These are phyloP conservation scores for Phaetusa simplex DNA, from an alignment of 2,113 vertebrate genomes.

Conservation along the genomic window DNA sequence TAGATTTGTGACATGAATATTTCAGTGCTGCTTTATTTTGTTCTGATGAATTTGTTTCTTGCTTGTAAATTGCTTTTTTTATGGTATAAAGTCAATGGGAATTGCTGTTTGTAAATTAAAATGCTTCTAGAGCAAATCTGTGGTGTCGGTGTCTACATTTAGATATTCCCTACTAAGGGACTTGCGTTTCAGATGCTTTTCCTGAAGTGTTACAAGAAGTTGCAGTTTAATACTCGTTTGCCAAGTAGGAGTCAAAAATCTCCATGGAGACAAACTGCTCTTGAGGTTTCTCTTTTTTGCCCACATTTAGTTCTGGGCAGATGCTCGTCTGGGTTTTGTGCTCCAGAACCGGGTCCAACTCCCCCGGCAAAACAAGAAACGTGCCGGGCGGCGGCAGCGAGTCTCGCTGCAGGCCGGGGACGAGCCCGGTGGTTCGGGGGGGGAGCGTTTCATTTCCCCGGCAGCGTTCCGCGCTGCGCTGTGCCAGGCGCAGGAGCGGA, in stretches of 20 bases:
- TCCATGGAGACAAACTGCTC: neutral
- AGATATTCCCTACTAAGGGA: neutral
- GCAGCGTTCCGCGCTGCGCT: too few relatives aligned
- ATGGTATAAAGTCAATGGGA: slow-evolving; percentile 95
- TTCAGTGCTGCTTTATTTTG: slow-evolving; percentile 87
- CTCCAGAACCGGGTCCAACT: neutral
- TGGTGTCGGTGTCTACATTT: slow-evolving; percentile 47
- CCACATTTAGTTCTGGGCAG: neutral
- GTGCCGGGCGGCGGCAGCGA: neutral
- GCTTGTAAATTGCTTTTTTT: slow-evolving; percentile 99
- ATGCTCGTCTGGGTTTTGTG: neutral
- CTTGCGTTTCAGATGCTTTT: neutral
- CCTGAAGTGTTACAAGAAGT: neutral
- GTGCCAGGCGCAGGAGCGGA: neutral
- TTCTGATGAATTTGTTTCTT: slow-evolving; percentile 83
- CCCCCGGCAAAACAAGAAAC: neutral
- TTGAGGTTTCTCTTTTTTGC: neutral
- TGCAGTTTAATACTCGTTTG: neutral
- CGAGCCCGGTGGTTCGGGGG: too few relatives aligned
- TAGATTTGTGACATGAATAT: slow-evolving; percentile 85
- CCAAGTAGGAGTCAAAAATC: neutral
- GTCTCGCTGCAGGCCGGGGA: neutral
- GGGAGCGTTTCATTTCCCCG: neutral
- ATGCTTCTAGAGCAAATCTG: slow-evolving; percentile 89
- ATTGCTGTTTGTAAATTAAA: slow-evolving; percentile 99